Evolutionary conservation across 1,140 invertebrate species (phyloP).

Genomic region (Lordiphosa stackelbergi): DNA sequence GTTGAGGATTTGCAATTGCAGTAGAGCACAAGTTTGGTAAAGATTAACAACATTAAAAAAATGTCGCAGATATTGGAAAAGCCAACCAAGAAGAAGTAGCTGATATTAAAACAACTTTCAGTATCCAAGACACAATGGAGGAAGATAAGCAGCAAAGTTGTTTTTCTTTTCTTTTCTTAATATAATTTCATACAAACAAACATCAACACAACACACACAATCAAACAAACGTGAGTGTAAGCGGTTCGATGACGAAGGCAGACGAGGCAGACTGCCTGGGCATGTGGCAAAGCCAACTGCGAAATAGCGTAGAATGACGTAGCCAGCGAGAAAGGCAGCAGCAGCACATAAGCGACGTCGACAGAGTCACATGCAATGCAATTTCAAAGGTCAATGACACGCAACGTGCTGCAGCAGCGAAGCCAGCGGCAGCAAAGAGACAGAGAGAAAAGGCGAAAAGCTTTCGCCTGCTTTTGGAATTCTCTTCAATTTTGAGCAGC

Average conservation of each 20-base stretch:
- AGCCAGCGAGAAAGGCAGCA: constrained; percentile 39
- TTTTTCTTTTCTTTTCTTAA: constrained; percentile 47
- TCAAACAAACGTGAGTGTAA: constrained; percentile 25
- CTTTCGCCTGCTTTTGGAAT: constrained; percentile 10
- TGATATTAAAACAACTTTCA: constrained; percentile 69
- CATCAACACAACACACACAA: constrained; percentile 5
- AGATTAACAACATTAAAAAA: constrained; percentile 7
- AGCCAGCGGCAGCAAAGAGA: constrained; percentile 16
- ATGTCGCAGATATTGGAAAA: constrained; percentile 8
- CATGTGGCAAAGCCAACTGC: constrained; percentile 56
- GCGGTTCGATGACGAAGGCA: constrained; percentile 53
- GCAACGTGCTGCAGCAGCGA: constrained; percentile 41
- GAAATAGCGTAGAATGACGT: constrained; percentile 70
- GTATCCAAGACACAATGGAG: constrained; percentile 33
- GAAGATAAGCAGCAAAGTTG: constrained; percentile 54
- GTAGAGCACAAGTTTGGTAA: constrained; percentile 12
- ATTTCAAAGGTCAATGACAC: constrained; percentile 77
- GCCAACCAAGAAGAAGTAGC: constrained; percentile 18
- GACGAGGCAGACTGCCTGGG: constrained; percentile 37
- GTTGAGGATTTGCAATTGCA: constrained; percentile 3
- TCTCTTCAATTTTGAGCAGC: neutral
- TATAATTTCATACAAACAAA: constrained; percentile 56
- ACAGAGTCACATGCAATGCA: constrained; percentile 59
- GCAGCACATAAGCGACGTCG: constrained; percentile 13
- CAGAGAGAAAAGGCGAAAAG: constrained; percentile 28